Evolutionary conservation across 2,888 invertebrate genomes (phyloP), one percentile per base, ranked within the genome.

Genomic region (Pogonocherus hispidulus): DNA sequence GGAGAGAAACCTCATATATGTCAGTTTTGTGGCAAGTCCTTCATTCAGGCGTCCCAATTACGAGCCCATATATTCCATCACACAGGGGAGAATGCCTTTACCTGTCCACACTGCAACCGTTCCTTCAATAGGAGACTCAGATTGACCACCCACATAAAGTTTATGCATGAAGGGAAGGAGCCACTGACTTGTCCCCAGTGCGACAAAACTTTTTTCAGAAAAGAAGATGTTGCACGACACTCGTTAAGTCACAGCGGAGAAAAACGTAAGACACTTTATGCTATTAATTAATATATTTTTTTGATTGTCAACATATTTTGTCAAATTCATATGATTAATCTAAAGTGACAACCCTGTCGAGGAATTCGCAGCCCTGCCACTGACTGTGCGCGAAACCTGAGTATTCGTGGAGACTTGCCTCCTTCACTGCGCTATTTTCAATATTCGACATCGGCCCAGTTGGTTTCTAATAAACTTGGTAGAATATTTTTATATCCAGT

Each of bases 21-120:
- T 81, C 83, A 87, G 47, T 87, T 89, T 77, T 96, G 96, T 81
- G 89, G 89, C 8, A 91, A 91, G 82, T 90, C 93, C n/a, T 96
- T 94, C 84, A 96, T 96, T 66, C 96, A 86, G 78, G 91, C 92
- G 8, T 90, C 92, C 5, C 95, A 95, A 81, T 86, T 96, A 35
- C 89, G 92, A 73, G 92, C 92, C 4, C 96, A 96, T 81, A 86
- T 93, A 72, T 92, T 92, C 79, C 92, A 92, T 80, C 92, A 95
- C 74, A 91, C 90, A 9, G 91, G 91, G 27, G 91, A 92, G 78
- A 88, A 88, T 76, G 91, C 90, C 9, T 91, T 89, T 79, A 86
- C 89, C 18, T 95, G 95, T 80, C 87, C 88, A 2, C 74, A 85
- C 67, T 90, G 90, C 81, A 87, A 87, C 70, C 87, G 85, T 6